Evolutionary conservation across 2,797 vertebrate species (phyloP), one percentile per base, ranked within the genome.

Genomic region (Lophura swinhoii): DNA sequence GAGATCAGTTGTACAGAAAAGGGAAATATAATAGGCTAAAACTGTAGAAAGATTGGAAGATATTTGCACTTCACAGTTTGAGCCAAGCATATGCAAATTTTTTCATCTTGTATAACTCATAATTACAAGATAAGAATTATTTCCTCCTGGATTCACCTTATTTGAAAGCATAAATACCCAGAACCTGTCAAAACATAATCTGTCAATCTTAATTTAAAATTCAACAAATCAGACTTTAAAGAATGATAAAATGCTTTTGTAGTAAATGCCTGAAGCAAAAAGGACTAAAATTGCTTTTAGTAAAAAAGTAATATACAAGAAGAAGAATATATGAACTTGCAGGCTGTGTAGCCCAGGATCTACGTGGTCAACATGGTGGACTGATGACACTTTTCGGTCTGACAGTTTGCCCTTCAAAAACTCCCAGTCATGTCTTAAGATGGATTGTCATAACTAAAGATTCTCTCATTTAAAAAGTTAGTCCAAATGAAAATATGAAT

Each of bases 181-280:
- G 31, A 91, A 91, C 44, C 24, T 58, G 22, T 26, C 26, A 78
- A 84, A 83, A 91, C 80, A 71, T 9, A 60, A 53, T 31, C 48
- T 83, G 75, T 31, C 63, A 83, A 59, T 79, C 35, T 89, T 71
- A 74, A 86, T 72, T 75, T 78, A 62, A 81, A 91, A 86, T 49
- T 7, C 29, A 91, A 78, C 83, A 73, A 89, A 77, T 69, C 41
- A 69, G 26, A 72, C 13, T 72, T 5, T 22, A 49, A 86, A 86
- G 29, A 8, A 75, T 58, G 33, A 90, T 62, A 88, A 91, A 80
- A 71, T 20, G 2, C 8, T 66, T 68, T 58, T 58, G 28, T 24
- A 63, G 51, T 8, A 76, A 75, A 51, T 51, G 6, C 17, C 31
- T 39, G 6, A 85, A 55, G 39, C 22, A 62, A 67, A 85, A 84